Percentiles rank a stretch among this genome's conserved stretches.
These are phyloP conservation scores for Alethe diademata DNA, from an alignment of 2,113 vertebrate species.

Conservation along the genomic window DNA sequence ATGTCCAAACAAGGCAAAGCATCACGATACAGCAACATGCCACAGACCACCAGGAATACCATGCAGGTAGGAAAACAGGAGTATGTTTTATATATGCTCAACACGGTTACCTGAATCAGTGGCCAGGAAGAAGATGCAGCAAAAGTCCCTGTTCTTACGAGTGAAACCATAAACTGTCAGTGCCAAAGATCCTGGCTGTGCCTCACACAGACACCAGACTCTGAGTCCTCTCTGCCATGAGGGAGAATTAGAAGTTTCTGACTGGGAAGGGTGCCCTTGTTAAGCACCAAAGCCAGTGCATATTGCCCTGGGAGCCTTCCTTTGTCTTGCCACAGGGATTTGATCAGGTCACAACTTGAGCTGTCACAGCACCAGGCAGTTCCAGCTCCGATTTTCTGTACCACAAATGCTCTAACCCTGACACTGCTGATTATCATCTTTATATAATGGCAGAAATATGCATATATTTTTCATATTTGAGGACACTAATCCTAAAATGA, in stretches of 20 bases:
- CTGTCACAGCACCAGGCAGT: neutral
- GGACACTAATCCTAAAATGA: slow-evolving; percentile 52
- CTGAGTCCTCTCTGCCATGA: neutral
- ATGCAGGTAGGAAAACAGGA: neutral
- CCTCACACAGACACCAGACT: neutral
- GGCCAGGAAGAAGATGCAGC: neutral
- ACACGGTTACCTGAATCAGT: neutral
- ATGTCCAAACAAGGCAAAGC: neutral
- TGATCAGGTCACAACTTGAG: neutral
- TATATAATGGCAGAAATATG: slow-evolving; percentile 18
- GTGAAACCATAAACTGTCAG: neutral
- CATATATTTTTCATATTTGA: slow-evolving; percentile 54
- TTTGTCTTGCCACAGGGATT: neutral
- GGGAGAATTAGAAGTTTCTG: neutral
- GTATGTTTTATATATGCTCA: neutral
- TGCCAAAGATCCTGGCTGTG: neutral
- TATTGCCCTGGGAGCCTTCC: neutral
- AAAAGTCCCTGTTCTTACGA: neutral
- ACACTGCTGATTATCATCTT: slow-evolving; percentile 17
- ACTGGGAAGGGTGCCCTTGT: neutral
- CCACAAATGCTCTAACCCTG: neutral
- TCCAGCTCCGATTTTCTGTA: neutral
- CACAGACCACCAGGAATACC: neutral
- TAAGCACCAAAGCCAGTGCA: neutral
- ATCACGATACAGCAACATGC: neutral